Conservation (phyloP, 2,888 invertebrate species). For the Xanthorhoe spadicearia region DNA sequence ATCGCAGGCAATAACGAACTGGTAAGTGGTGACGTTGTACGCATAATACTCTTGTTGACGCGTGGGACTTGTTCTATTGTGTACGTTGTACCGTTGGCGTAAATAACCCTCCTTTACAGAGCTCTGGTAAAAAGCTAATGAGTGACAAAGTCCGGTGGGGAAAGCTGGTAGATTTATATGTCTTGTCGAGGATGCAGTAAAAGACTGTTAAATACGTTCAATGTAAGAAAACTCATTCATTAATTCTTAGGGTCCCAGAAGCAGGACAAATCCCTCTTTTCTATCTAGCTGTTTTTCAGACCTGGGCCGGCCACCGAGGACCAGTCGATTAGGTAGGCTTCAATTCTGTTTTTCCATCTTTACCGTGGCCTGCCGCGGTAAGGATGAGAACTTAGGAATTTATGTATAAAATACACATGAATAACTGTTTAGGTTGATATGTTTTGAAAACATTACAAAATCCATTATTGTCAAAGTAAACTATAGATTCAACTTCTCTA, state of each 20-base stretch:
- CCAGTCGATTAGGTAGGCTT: too few relatives aligned
- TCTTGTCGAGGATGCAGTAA: slow-evolving; percentile 26
- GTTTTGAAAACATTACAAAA: slow-evolving; percentile 9
- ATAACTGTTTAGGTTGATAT: too few relatives aligned
- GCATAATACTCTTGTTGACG: slow-evolving; percentile 61
- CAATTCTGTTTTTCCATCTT: too few relatives aligned
- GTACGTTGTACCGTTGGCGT: slow-evolving; percentile 45
- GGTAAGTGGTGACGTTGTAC: slow-evolving; percentile 47
- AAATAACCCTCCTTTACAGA: slow-evolving; percentile 34
- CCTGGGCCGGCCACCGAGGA: too few relatives aligned
- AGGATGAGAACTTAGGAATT: too few relatives aligned
- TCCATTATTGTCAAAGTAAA: slow-evolving; percentile 13
- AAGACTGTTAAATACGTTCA: neutral
- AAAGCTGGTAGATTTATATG: slow-evolving; percentile 37
- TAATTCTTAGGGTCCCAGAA: too few relatives aligned
- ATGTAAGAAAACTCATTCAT: too few relatives aligned
- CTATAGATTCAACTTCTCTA: slow-evolving; percentile 48
- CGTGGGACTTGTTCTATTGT: slow-evolving; percentile 71
- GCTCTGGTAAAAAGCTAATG: slow-evolving; percentile 40
- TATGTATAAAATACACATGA: too few relatives aligned
- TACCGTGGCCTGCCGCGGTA: too few relatives aligned
- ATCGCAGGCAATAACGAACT: slow-evolving; percentile 61
- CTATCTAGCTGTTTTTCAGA: too few relatives aligned
- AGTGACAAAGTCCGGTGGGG: slow-evolving; percentile 38
- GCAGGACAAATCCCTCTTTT: too few relatives aligned